Base-by-base conservation (phyloP, 2,797 vertebrate genomes). In the Nyctibius grandis region DNA sequence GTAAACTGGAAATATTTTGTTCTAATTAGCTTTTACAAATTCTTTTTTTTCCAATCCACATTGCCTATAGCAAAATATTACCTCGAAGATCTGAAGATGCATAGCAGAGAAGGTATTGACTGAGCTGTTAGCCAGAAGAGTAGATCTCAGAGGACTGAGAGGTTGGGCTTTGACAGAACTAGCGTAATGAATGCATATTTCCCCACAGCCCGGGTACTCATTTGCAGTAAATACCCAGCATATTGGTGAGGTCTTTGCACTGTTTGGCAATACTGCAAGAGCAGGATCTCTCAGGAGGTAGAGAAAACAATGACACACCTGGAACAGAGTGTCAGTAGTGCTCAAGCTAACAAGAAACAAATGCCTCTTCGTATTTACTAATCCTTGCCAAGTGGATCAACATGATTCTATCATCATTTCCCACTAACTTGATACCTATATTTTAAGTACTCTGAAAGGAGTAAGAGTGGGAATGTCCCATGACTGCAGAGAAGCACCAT, bases 271-370 rank as follows among this genome's bases (percentile, higher is more conserved):
- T 23, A 51, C 5, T 56, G 14, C 50, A 85, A 59, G 23, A 59
- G 19, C 18, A 61, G 25, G 21, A 42, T 26, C 23, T 65, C 47
- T 65, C 20, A 17, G 6, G 40, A 67, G 42, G 38, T 1, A 68
- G 9, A 38, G 38, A 59, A 89, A 85, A 59, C 23, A 38, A 77
- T 18, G 5, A 7, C 28, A 56, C 4, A 14, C 12, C 34, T 81
- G 2, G 5, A 47, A 72, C 16, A 50, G 6, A 0, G 0, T 33
- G 31, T 26, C 12, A 23, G 15, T n/a, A 53, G 9, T 28, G 17
- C 9, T 78, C 2, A 6, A 25, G 14, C 4, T 82, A 88, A 54
- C 6, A n/a, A 15, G 15, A 73, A 40, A 40, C 6, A 40, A 36
- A 50, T 12, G 1, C 7, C 23, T 56, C 11, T 78, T 78, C 26